Percentiles rank a stretch among this genome's conserved stretches.
phyloP scores from a whole-genome alignment of 2,888 invertebrate species.

The Baronia brevicornis region DNA sequence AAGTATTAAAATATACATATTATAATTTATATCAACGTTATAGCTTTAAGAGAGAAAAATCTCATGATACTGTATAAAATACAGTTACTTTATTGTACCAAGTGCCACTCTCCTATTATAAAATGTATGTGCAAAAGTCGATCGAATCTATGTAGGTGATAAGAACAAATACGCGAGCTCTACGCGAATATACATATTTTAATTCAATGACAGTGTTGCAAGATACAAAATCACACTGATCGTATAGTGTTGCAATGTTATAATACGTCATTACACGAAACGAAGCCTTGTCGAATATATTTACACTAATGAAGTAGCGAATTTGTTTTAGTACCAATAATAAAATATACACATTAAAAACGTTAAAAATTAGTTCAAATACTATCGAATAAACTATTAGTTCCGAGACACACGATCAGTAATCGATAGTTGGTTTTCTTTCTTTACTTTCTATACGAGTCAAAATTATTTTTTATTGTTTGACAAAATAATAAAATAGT shows the following conservation, averaged over 20 bases:
- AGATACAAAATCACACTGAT: slow-evolving; percentile 9
- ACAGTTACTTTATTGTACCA: slow-evolving; percentile 44
- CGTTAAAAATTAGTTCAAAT: too few relatives aligned
- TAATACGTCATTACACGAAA: slow-evolving; percentile 4
- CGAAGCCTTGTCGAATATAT: too few relatives aligned
- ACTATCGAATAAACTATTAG: not conserved
- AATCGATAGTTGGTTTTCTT: slow-evolving; percentile 4
- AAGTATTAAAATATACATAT: slow-evolving; percentile 65
- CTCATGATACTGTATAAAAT: slow-evolving; percentile 63
- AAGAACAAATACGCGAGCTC: slow-evolving; percentile 7
- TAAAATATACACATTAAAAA: too few relatives aligned
- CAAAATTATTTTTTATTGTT: slow-evolving; percentile 19
- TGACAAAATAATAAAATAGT: slow-evolving; percentile 28
- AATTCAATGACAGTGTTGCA: slow-evolving; percentile 10
- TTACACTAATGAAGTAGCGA: too few relatives aligned
- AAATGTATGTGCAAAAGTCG: slow-evolving; percentile 17
- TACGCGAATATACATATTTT: slow-evolving; percentile 12
- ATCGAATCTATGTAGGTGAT: slow-evolving; percentile 11
- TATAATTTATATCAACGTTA: slow-evolving; percentile 52
- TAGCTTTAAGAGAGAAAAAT: slow-evolving; percentile 63
- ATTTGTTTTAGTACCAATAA: too few relatives aligned
- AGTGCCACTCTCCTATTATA: slow-evolving; percentile 54
- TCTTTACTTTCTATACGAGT: slow-evolving; percentile 15
- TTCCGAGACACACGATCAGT: not conserved
- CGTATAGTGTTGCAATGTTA: slow-evolving; percentile 5